Base-by-base conservation (phyloP, 1,140 invertebrate species). In the Callitettix versicolor region DNA sequence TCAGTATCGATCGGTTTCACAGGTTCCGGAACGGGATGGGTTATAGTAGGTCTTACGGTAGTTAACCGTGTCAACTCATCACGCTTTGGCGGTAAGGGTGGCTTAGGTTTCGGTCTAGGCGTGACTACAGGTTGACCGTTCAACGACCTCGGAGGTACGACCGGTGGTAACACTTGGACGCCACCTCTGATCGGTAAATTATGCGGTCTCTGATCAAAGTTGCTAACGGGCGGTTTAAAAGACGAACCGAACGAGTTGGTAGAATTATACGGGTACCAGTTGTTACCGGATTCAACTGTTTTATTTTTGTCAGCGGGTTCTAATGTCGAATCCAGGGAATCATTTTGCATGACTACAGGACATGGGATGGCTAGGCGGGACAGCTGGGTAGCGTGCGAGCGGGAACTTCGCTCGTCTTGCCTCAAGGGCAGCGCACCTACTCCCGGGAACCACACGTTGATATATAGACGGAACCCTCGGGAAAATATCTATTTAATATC, bases 361-460 rank as follows among this genome's bases (percentile, higher is more conserved):
- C 50, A 43, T 40, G 57, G 58, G 48, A 56, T 44, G 30, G 56
- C 59, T 30, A 56, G 54, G 53, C 61, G 33, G 40, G 61, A 43
- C 55, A 54, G 55, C 42, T 51, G 54, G 57, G 49, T 33, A 58
- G 51, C 15, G 17, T 49, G 53, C 38, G 49, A 46, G 26, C 57
- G 52, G 50, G 53, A 22, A 26, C 51, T 51, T 30, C 51, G 26
- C 46, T 52, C 51, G 55, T 64, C 63, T 43, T 62, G 56, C 58
- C 63, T 57, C 40, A 65, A 60, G 52, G 64, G 63, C 58, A 65
- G 56, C 38, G 55, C 60, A 24, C 64, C 64, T 22, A 62, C 64
- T 30, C 58, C 64, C 46, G 60, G 61, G 59, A 63, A 65, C 61
- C 64, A 64, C 62, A 65, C 58, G 56, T 47, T 63, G 59, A 49